Percentiles rank a stretch among this genome's conserved stretches.
phyloP scores from a whole-genome alignment of 2,888 invertebrate genomes.

The Volucella inflata region DNA sequence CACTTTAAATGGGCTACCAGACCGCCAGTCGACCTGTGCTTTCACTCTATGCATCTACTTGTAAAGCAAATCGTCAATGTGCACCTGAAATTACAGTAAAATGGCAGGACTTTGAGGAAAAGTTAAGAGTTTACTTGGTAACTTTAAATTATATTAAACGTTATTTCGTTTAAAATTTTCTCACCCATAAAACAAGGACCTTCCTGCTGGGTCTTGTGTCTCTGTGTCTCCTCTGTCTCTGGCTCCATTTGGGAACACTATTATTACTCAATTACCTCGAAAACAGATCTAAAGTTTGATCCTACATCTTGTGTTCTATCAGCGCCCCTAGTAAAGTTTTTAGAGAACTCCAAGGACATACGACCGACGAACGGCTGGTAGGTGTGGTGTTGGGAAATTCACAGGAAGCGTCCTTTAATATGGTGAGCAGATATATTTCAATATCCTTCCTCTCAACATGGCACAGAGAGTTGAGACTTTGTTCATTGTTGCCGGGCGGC shows the following conservation, averaged over 20 bases:
- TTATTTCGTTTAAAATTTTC: conserved; percentile 69
- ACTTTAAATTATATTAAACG: conserved; percentile 74
- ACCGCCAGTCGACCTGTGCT: background rate
- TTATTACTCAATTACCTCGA: conserved; percentile 76
- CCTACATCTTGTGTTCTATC: conserved; percentile 51
- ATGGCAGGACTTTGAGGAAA: conserved; percentile 23
- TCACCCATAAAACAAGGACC: conserved; percentile 56
- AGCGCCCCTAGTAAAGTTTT: conserved; percentile 49
- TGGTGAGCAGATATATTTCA: conserved; percentile 71
- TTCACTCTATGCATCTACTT: background rate
- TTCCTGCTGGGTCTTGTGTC: background rate
- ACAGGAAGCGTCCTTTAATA: conserved; percentile 51
- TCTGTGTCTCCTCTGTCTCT: background rate
- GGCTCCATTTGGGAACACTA: conserved; percentile 41
- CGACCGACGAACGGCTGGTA: background rate
- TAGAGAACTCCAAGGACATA: conserved; percentile 35
- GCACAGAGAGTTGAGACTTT: background rate
- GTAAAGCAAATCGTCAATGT: conserved; percentile 36
- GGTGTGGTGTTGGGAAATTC: background rate
- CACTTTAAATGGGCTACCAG: conserved; percentile 13
- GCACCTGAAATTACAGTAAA: conserved; percentile 67
- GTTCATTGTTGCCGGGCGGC: conserved; percentile 4
- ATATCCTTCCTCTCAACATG: conserved; percentile 39
- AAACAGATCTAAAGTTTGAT: conserved; percentile 75
- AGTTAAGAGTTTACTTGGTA: conserved; percentile 60